phyloP scores from a whole-genome alignment of 2,797 vertebrate species.

The Apodemus agrarius region DNA sequence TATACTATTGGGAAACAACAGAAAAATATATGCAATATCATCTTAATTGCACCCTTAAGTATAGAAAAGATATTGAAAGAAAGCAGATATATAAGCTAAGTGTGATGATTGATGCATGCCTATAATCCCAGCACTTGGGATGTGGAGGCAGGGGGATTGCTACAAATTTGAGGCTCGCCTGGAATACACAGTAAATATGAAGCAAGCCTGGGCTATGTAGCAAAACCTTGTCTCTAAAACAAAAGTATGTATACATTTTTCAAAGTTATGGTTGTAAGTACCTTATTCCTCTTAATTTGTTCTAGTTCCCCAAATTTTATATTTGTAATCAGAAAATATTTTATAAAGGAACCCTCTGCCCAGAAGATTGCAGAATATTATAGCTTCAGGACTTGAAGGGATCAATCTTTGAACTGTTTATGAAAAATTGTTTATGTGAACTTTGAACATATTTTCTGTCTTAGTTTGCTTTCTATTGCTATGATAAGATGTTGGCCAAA shows the following conservation, averaged over 20 bases:
- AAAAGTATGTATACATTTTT: slow-evolving; percentile 41
- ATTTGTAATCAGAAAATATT: slow-evolving; percentile 44
- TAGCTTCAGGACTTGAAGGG: not conserved
- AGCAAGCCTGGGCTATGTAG: not conserved
- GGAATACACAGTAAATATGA: not conserved
- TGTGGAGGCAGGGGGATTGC: not conserved
- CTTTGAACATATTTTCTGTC: not conserved
- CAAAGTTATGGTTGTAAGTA: not conserved
- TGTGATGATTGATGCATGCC: not conserved
- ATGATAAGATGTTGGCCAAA: not conserved
- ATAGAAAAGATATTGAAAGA: slow-evolving; percentile 5
- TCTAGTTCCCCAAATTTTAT: slow-evolving; percentile 26
- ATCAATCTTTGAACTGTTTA: slow-evolving; percentile 38
- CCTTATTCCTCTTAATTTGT: not conserved
- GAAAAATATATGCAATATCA: not conserved
- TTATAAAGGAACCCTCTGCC: slow-evolving; percentile 7
- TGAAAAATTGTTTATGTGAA: slow-evolving; percentile 34
- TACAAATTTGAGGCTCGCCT: not conserved
- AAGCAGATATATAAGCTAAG: not conserved
- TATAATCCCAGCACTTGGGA: not conserved
- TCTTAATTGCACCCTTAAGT: not conserved
- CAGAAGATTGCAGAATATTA: slow-evolving; percentile 34
- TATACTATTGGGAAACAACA: slow-evolving; percentile 12
- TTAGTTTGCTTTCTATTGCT: not conserved
- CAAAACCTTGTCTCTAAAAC: not conserved